Percentiles rank a stretch among this genome's conserved stretches.
These are phyloP conservation scores for Apis florea DNA, from an alignment of 1,140 invertebrate species.

Conservation along the genomic window DNA sequence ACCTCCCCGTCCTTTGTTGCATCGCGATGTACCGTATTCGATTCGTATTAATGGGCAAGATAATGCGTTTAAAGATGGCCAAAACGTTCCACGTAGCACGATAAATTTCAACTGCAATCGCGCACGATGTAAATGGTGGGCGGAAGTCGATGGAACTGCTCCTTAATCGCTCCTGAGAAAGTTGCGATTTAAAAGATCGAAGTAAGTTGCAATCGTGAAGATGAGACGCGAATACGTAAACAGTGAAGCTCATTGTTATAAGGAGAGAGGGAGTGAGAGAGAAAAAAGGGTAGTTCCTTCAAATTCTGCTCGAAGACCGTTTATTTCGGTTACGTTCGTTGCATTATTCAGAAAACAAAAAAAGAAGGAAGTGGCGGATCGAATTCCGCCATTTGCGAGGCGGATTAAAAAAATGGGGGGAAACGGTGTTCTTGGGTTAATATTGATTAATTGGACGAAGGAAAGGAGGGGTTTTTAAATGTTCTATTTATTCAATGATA, in stretches of 20 bases:
- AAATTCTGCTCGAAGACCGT: not conserved
- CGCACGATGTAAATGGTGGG: not conserved
- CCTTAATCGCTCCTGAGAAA: slow-evolving; percentile 4
- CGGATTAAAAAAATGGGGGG: too few relatives aligned
- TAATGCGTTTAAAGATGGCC: slow-evolving; percentile 19
- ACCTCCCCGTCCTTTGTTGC: not conserved
- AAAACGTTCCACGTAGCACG: not conserved
- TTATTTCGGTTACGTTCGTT: slow-evolving; percentile 7
- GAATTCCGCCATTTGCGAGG: not conserved
- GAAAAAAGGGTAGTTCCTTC: slow-evolving; percentile 3
- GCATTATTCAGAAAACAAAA: slow-evolving; percentile 17
- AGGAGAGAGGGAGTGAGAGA: not conserved
- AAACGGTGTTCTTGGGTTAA: not conserved
- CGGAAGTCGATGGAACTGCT: not conserved
- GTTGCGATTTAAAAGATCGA: not conserved
- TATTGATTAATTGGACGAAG: not conserved
- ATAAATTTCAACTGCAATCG: not conserved
- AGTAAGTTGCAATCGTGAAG: not conserved
- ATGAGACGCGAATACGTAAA: slow-evolving; percentile 29
- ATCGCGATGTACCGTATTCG: slow-evolving; percentile 7
- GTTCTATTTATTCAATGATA: too few relatives aligned
- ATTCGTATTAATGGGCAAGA: slow-evolving; percentile 34
- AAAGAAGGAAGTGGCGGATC: not conserved
- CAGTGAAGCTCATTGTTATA: not conserved
- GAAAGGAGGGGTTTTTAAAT: not conserved